Evolutionary conservation across 1,140 invertebrate genomes (phyloP).

Genomic region (Trialeurodes vaporariorum): DNA sequence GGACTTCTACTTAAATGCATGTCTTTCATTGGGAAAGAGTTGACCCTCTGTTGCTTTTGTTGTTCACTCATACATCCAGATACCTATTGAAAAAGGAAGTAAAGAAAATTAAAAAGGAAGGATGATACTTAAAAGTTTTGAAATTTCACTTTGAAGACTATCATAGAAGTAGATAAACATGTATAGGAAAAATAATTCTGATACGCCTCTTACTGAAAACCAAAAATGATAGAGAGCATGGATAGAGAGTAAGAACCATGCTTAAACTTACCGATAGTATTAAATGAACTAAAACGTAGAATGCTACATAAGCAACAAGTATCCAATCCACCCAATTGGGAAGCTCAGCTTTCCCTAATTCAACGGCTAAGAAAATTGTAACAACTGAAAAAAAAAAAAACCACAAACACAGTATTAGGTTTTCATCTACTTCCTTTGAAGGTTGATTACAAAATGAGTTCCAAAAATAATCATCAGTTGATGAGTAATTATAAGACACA

Average conservation of each 20-base stretch:
- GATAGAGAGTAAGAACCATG: conserved; percentile 14
- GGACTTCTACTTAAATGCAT: conserved; percentile 46
- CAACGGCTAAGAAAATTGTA: conserved; percentile 83
- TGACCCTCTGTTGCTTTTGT: conserved; percentile 53
- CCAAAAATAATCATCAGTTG: no score
- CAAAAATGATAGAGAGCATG: background rate
- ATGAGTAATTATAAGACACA: no score
- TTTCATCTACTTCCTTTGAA: no score
- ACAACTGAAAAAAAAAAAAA: conserved; percentile 54
- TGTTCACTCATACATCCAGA: conserved; percentile 58
- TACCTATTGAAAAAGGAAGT: conserved; percentile 40
- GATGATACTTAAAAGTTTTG: no score
- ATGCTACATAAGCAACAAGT: conserved; percentile 72
- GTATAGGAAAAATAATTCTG: background rate
- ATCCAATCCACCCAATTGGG: conserved; percentile 79
- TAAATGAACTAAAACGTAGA: conserved; percentile 81
- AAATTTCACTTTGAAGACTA: background rate
- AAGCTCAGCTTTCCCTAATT: conserved; percentile 68
- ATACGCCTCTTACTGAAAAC: background rate
- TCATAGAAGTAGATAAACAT: background rate
- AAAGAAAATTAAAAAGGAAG: background rate
- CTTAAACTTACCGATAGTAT: conserved; percentile 77
- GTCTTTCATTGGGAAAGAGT: conserved; percentile 74
- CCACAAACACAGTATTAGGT: no score
- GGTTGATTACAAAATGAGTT: no score